These are phyloP conservation scores for Byasa hedistus DNA, from an alignment of 2,888 invertebrate genomes.

Conservation along the genomic window DNA sequence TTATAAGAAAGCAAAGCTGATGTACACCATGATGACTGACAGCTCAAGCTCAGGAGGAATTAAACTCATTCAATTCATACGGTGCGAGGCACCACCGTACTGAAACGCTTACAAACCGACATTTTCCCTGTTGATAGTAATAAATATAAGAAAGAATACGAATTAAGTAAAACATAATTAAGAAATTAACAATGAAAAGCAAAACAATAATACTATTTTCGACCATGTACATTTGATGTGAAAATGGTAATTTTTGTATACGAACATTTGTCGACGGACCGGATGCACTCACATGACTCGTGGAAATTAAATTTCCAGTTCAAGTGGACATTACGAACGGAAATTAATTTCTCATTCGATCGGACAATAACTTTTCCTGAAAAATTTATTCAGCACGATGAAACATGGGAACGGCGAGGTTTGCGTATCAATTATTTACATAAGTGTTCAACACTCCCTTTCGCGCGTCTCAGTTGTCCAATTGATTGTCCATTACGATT, in stretches of 20 bases:
- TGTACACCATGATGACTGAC: too few relatives aligned
- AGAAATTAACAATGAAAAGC: neutral
- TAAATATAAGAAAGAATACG: too few relatives aligned
- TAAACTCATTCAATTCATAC: too few relatives aligned
- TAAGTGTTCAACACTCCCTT: constrained; percentile 8
- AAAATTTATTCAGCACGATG: constrained; percentile 13
- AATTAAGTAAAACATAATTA: neutral
- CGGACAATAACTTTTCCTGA: constrained; percentile 11
- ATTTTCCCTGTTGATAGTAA: too few relatives aligned
- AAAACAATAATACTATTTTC: neutral
- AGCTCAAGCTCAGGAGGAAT: too few relatives aligned
- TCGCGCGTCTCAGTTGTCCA: neutral
- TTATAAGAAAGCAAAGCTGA: too few relatives aligned
- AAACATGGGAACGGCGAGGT: constrained; percentile 19
- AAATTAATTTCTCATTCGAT: constrained; percentile 27
- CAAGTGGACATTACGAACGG: constrained; percentile 18
- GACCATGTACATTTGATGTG: neutral
- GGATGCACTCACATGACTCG: constrained; percentile 19
- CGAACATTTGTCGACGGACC: constrained; percentile 14
- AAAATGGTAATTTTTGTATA: neutral
- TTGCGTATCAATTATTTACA: constrained; percentile 18
- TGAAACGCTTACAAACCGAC: too few relatives aligned
- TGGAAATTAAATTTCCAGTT: constrained; percentile 23
- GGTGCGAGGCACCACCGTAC: too few relatives aligned
- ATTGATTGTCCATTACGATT: constrained; percentile 4